phyloP scores from a whole-genome alignment of 2,888 invertebrate species.

The Clitarchus hookeri region DNA sequence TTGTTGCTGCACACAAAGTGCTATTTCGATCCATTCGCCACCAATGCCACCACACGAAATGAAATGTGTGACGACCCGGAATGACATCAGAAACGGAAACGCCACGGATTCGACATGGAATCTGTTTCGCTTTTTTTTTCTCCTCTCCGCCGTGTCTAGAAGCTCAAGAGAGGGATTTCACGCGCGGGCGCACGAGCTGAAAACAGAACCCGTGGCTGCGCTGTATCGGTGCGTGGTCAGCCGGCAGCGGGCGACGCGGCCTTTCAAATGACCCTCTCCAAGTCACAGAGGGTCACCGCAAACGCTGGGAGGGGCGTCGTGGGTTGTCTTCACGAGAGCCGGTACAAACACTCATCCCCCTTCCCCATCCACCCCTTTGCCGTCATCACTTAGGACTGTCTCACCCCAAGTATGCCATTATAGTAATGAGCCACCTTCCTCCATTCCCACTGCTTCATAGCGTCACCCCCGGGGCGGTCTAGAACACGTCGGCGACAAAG shows the following conservation, averaged over 20 bases:
- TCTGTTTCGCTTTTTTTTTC: not conserved
- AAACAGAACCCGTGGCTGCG: not conserved
- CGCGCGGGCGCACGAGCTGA: not conserved
- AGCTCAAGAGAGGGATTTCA: not conserved
- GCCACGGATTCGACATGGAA: not conserved
- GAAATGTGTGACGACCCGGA: not conserved
- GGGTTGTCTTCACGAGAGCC: not conserved
- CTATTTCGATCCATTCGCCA: too few relatives aligned
- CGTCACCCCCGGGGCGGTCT: not conserved
- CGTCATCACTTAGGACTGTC: not conserved
- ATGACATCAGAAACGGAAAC: not conserved
- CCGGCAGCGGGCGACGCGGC: not conserved
- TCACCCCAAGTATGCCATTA: not conserved
- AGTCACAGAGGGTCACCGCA: not conserved
- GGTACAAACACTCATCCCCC: not conserved
- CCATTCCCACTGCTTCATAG: not conserved
- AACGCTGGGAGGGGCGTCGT: not conserved
- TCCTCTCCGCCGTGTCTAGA: not conserved
- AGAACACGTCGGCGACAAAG: not conserved
- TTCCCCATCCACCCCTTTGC: not conserved
- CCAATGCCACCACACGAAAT: not conserved
- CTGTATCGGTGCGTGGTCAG: not conserved
- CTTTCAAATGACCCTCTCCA: not conserved
- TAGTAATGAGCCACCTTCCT: not conserved
- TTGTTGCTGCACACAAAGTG: too few relatives aligned